Base-by-base conservation (phyloP, 2,888 invertebrate species). In the Mythimna pallens region DNA sequence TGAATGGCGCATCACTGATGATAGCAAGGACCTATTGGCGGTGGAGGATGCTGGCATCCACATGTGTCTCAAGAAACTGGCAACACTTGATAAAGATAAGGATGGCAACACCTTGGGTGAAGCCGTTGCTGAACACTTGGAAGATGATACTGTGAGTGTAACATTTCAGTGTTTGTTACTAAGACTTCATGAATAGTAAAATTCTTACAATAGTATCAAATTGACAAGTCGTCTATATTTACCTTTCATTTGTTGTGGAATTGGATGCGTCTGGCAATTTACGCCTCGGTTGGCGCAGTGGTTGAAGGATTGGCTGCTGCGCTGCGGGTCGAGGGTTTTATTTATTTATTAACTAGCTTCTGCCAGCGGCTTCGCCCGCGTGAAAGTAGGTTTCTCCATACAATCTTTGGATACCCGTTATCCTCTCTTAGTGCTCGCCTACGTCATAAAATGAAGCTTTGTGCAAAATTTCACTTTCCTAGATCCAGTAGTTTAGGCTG, bases 21-120 rank as follows among this genome's bases (percentile, higher is more conserved):
- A 96, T 34, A 94, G 93, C 14, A 92, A 93, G 63, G 93, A 96
- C 30, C 84, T 94, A 10, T 84, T 93, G 14, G 97, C 97, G 0
- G 96, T 98, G 20, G 98, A 98, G 93, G 97, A 98, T 88, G 95
- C 98, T 0, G 98, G 98, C 14, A 94, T 98, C 74, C 98, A 98
- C 92, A 97, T 98, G 96, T 97, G 97, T 76, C 91, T 98, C 50
- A 98, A 98, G 89, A 98, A 98, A 92, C 93, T 98, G 20, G 97
- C 98, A 20, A 96, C 97, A 73, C 92, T 97, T 68, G 98, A 98
- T 88, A 97, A 97, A 83, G 93, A 93, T 17, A 93, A 93, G 61
- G 90, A 92, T 6, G 92, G 94, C 12, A 88, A 91, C 12, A 97
- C 97, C 2, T 97, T 98, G 76, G 97, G 97, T 0, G 93, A 96